phyloP scores from a whole-genome alignment of 2,113 vertebrate species.

The Oncorhynchus masou region DNA sequence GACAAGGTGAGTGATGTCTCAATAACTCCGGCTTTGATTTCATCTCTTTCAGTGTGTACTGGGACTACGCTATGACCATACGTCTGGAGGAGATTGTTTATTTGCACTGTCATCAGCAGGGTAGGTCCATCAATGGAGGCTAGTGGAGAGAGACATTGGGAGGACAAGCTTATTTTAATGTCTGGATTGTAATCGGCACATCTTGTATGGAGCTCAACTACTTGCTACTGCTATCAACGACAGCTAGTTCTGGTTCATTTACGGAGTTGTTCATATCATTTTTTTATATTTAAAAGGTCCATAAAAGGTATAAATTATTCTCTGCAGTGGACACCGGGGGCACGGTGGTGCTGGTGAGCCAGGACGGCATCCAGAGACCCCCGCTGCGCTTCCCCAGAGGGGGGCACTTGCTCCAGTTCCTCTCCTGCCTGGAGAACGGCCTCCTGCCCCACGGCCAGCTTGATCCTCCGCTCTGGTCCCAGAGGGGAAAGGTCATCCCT shows the following conservation, averaged over 20 bases:
- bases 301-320: slow-evolving; percentile 2
- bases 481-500: slow-evolving; percentile 89
- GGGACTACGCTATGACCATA: slow-evolving; percentile 99
- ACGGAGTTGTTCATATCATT: no score
- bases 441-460: slow-evolving; percentile 96
- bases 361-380: slow-evolving; percentile 96
- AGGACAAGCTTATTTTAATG: no score
- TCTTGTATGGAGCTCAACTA: no score
- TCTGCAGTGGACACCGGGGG: slow-evolving; percentile 92
- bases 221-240: no score
- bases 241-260: no score
- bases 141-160: no score
- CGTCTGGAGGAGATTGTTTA: slow-evolving; percentile 95
- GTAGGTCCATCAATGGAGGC: slow-evolving; percentile 59
- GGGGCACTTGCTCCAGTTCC: slow-evolving; percentile 94
- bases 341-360: slow-evolving; percentile 94
- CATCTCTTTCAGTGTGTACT: slow-evolving; percentile 84
- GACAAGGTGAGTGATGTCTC: not conserved
- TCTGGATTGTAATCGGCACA: no score
- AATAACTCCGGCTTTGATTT: not conserved
- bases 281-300: not conserved
- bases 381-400: slow-evolving; percentile 91
- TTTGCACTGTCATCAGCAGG: slow-evolving; percentile 96
- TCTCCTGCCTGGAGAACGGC: slow-evolving; percentile 96
- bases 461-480: slow-evolving; percentile 95